Evolutionary conservation across 2,888 invertebrate species (phyloP).

Genomic region (Sinotaia quadrata): DNA sequence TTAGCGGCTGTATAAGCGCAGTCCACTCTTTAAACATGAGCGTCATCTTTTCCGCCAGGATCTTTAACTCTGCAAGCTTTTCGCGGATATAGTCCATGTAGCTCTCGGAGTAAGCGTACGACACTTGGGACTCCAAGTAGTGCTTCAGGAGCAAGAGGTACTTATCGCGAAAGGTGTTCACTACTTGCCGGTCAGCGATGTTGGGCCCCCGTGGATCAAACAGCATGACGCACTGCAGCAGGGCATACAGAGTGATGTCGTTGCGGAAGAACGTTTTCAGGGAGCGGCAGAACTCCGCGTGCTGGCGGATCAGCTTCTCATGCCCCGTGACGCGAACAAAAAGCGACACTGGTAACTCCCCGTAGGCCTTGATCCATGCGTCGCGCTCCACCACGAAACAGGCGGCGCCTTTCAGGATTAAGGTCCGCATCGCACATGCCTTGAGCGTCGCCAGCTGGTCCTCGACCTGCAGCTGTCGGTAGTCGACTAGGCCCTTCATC

Average conservation of each 20-base stretch:
- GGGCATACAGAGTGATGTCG: conserved; percentile 91
- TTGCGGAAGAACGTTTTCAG: conserved; percentile 75
- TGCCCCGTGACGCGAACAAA: conserved; percentile 50
- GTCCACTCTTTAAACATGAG: conserved; percentile 23
- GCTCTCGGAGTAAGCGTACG: conserved; percentile 38
- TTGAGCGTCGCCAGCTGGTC: conserved; percentile 27
- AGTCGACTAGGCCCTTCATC: conserved; percentile 80
- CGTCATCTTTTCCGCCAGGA: conserved; percentile 16
- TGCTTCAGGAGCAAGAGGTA: conserved; percentile 70
- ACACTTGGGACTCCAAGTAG: conserved; percentile 67
- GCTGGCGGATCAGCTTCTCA: conserved; percentile 63
- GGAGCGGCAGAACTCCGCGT: conserved; percentile 64
- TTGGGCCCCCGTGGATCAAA: conserved; percentile 25
- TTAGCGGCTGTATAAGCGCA: conserved; percentile 22
- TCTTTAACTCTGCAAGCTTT: conserved; percentile 20
- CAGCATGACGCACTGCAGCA: conserved; percentile 69
- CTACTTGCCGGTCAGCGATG: conserved; percentile 37
- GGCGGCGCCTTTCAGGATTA: conserved; percentile 92
- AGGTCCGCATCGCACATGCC: conserved; percentile 50
- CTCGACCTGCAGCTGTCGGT: conserved; percentile 85
- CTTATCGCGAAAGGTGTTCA: conserved; percentile 74
- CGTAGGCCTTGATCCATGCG: conserved; percentile 79
- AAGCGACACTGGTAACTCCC: conserved; percentile 85
- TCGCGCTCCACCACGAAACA: conserved; percentile 90
- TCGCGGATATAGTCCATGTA: conserved; percentile 16